Base-by-base conservation (phyloP, 2,797 vertebrate species). In the Dipus sagitta region DNA sequence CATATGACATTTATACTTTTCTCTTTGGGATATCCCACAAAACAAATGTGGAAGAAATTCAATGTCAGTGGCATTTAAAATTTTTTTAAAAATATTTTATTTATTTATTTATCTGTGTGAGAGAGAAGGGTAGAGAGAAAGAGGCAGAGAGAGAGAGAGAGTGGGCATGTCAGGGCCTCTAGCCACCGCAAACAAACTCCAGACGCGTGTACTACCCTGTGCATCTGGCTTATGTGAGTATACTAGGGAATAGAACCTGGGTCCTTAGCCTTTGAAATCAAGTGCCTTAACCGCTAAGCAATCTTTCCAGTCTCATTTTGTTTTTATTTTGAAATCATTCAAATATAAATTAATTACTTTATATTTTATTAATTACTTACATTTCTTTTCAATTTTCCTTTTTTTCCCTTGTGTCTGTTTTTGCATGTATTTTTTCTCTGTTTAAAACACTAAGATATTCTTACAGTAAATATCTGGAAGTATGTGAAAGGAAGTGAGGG, bases 381-480 rank as follows among this genome's bases (percentile, higher is more conserved):
- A 78, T 24, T 71, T 84, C 14, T 82, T 90, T 67, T 65, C 21
- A 34, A 60, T n/a, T 64, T 77, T 87, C 74, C 34, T 42, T 81
- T 91, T 52, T 84, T 67, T 1, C 83, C 26, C 65, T 28, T 62
- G 0, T 60, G 4, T 72, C 42, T 71, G 2, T 21, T 32, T 1
- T 30, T 64, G 64, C 0, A 52, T 15, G 38, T n/a, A 13, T 30
- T 81, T 79, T 90, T 84, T 24, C 64, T 21, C 26, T 15, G 30
- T 38, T 79, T 60, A 84, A 84, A 34, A 38, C 9, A 74, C n/a
- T 47, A 91, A 76, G 20, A 65, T 18, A 85, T 75, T 65, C 15
- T 67, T 24, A n/a, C 24, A 64, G 3, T 34, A 79, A 90, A 86
- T 83, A 74, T 91, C 74, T 86, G 21, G 11, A 92, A 90, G 60